phyloP scores from a whole-genome alignment of 2,113 vertebrate species.

The Oncorhynchus gorbuscha region DNA sequence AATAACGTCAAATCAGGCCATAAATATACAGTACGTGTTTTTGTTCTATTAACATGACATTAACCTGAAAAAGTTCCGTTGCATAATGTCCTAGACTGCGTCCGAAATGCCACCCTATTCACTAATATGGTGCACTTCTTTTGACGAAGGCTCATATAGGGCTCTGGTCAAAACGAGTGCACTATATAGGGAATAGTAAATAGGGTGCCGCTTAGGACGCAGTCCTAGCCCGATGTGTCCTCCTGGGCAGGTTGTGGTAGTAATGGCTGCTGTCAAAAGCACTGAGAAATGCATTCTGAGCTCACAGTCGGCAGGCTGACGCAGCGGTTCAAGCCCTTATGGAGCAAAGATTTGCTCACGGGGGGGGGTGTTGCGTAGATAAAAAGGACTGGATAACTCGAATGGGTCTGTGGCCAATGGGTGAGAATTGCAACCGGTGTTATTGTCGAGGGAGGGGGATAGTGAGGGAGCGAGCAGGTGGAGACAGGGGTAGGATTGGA shows the following conservation, averaged over 20 bases:
- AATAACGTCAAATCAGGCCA: slow-evolving; percentile 11
- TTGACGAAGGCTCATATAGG: too few species aligned
- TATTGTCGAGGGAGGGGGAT: slow-evolving; percentile 23
- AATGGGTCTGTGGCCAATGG: slow-evolving; percentile 63
- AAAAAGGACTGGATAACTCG: slow-evolving; percentile 53
- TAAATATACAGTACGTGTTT: slow-evolving; percentile 23
- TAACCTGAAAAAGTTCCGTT: background rate
- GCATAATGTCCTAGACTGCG: background rate
- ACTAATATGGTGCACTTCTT: too few species aligned
- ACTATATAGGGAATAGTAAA: too few species aligned
- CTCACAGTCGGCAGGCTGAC: slow-evolving; percentile 19
- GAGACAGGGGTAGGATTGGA: slow-evolving; percentile 29
- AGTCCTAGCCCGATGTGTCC: background rate
- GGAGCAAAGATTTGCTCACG: slow-evolving; percentile 45
- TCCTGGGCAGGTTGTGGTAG: slow-evolving; percentile 24
- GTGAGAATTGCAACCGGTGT: slow-evolving; percentile 32
- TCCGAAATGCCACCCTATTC: too few species aligned
- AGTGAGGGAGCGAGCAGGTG: slow-evolving; percentile 16
- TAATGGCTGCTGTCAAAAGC: slow-evolving; percentile 53
- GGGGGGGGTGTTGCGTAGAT: slow-evolving; percentile 22
- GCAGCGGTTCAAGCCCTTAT: slow-evolving; percentile 44
- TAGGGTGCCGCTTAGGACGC: too few species aligned
- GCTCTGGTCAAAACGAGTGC: too few species aligned
- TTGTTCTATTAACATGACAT: background rate
- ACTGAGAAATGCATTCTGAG: background rate